Evolutionary conservation across 1,140 invertebrate species (phyloP).

Genomic region (Microvelia longipes): DNA sequence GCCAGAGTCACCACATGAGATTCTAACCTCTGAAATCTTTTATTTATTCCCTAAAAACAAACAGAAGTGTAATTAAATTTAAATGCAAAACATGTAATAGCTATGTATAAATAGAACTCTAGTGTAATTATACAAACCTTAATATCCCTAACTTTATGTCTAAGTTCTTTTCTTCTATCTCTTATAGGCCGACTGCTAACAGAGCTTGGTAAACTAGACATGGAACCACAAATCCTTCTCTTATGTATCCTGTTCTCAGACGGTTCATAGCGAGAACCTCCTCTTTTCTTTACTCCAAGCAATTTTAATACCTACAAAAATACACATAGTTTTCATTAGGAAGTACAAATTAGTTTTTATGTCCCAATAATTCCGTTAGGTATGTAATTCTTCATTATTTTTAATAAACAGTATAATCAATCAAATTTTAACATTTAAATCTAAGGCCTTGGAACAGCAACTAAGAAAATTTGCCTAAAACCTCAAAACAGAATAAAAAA

Average conservation of each 20-base stretch:
- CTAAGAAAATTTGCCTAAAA: no score
- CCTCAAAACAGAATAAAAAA: no score
- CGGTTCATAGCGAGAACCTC: conserved; percentile 35
- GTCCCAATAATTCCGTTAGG: no score
- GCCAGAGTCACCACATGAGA: conserved; percentile 83
- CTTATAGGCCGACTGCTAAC: conserved; percentile 53
- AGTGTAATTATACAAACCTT: conserved; percentile 33
- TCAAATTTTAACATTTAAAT: no score
- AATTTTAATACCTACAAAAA: conserved; percentile 52
- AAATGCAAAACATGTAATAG: neutral
- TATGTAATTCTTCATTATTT: no score
- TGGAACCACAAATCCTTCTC: conserved; percentile 49
- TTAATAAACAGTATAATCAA: no score
- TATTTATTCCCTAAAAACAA: conserved; percentile 54
- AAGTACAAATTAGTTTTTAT: no score
- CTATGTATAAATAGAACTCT: no score
- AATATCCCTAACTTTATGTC: conserved; percentile 49
- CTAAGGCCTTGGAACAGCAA: no score
- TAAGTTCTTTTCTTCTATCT: conserved; percentile 43
- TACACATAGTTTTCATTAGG: no score
- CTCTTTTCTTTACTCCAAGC: conserved; percentile 48
- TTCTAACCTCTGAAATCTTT: conserved; percentile 75
- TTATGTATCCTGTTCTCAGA: conserved; percentile 44
- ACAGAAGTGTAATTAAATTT: neutral
- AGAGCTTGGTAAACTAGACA: conserved; percentile 68